Base-by-base conservation (phyloP, 2,888 invertebrate species). In the Pseudeuparius sepicola region DNA sequence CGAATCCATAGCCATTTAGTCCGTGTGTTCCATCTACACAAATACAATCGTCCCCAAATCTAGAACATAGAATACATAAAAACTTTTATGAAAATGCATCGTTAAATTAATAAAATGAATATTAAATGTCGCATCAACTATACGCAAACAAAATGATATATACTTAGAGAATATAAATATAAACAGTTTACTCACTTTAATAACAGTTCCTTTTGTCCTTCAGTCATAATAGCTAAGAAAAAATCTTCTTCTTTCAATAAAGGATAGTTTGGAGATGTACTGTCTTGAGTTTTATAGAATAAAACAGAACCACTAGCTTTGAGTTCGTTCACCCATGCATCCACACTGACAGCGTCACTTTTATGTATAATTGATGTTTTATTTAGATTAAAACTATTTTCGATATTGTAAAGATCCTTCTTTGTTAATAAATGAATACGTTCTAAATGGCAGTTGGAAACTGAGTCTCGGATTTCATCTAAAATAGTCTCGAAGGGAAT, bases 201-300 rank as follows among this genome's bases (percentile, higher is more conserved):
- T 25, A 25, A 25, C 11, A 25, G 25, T 25, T 25, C 25, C 5
- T n/a, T 7, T n/a, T 25, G 25, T 25, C 6, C 25, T n/a, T 5
- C 5, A 25, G 25, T 25, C 25, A 25, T 25, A 5, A 25, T 25
- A 12, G 11, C 25, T 25, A 25, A 25, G 5, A 25, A 5, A n/a
- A 25, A 25, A n/a, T 25, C 25, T n/a, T 25, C 25, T 5, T n/a
- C 11, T 25, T 25, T 25, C 10, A 25, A 25, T n/a, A n/a, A n/a
- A n/a, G n/a, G n/a, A n/a, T n/a, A n/a, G n/a, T n/a, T n/a, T n/a
- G n/a, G n/a, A n/a, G 24, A 30, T 24, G 17, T 9, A 35, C 3
- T 9, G 15, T 30, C 14, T 12, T 30, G 35, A 11, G 48, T 39
- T 36, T 51, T 50, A 38, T 50, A 48, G 32, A 38, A 47, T 18